Evolutionary conservation across 92 coral and sea anemone genomes (phyloP), one percentile per base, ranked within the genome.

Genomic region (Plumapathes pennacea): DNA sequence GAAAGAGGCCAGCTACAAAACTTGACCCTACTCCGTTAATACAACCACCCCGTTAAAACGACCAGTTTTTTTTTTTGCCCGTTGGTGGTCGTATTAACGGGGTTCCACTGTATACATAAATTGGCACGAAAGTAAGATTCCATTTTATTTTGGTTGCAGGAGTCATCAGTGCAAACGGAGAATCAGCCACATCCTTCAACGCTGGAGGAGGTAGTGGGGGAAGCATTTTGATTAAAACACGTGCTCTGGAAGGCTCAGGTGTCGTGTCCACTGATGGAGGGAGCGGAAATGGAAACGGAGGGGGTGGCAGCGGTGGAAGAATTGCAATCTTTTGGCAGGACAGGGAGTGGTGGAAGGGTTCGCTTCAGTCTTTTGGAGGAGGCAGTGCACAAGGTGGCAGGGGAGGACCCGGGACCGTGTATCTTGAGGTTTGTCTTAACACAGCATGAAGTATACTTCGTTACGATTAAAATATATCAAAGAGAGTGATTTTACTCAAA

Each of bases 161-260:
- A 26, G 78, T 70, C 33, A 84, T 92, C 27, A 49, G 85, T 2
- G 90, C 81, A 6, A 72, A 71, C 47, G 98, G 98, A 12, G 56
- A 39, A 32, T 17, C 41, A 29, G 90, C 83, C 31, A n/a, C 49
- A 42, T 62, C 77, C 0, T 38, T 72, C 3, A 52, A 60, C 78
- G 50, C 83, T n/a, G 98, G 96, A 32, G 98, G 98, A 19, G 98
- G 96, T n/a, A 92, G 98, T 54, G 98, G 98, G 20, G 98, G 98
- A 3, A 88, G 98, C 58, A 80, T 92, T 60, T 50, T 83, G 48
- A 76, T 92, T 38, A 76, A 45, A 32, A 80, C 98, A 0, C 83
- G 72, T 38, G 96, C 77, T 13, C 64, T 92, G 25, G 98, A 92
- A 72, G 98, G 98, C 25, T 80, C 96, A 5, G 98, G 98, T 19